Evolutionary conservation across 2,888 invertebrate genomes (phyloP).

Genomic region (Thecocarcelia acutangulata): DNA sequence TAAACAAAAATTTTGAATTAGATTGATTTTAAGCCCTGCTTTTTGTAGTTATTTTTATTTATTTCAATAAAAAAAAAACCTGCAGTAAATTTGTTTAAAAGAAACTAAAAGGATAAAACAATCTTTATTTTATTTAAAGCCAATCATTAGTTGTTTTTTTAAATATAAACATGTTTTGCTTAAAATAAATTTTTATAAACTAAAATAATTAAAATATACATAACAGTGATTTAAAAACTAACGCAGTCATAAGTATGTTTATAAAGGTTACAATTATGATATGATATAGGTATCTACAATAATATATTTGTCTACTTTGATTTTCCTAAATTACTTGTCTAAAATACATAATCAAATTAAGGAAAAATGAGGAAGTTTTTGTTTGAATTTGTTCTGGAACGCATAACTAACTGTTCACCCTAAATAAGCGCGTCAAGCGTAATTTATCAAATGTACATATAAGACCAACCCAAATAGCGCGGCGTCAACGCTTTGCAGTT

Average conservation of each 20-base stretch:
- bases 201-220: constrained; percentile 13
- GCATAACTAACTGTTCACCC: too few species aligned
- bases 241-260: constrained; percentile 34
- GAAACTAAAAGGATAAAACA: neutral
- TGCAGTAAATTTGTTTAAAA: too few species aligned
- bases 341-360: neutral
- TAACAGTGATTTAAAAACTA: constrained; percentile 19
- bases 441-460: too few species aligned
- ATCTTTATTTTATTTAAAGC: constrained; percentile 25
- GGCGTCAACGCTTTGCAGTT: too few species aligned
- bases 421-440: too few species aligned
- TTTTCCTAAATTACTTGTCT: constrained; percentile 28
- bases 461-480: too few species aligned
- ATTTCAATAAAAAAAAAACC: too few species aligned
- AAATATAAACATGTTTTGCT: constrained; percentile 44
- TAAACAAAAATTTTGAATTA: too few species aligned
- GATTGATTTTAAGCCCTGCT: too few species aligned
- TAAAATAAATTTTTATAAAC: constrained; percentile 42
- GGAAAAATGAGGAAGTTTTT: neutral
- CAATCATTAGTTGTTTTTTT: constrained; percentile 36
- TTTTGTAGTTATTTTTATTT: too few species aligned
- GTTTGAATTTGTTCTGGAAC: too few species aligned
- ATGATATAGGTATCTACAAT: constrained; percentile 34
- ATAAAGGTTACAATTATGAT: constrained; percentile 43
- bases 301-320: constrained; percentile 25